Evolutionary conservation across 2,888 invertebrate species (phyloP).

Genomic region (Xanthorhoe designata): DNA sequence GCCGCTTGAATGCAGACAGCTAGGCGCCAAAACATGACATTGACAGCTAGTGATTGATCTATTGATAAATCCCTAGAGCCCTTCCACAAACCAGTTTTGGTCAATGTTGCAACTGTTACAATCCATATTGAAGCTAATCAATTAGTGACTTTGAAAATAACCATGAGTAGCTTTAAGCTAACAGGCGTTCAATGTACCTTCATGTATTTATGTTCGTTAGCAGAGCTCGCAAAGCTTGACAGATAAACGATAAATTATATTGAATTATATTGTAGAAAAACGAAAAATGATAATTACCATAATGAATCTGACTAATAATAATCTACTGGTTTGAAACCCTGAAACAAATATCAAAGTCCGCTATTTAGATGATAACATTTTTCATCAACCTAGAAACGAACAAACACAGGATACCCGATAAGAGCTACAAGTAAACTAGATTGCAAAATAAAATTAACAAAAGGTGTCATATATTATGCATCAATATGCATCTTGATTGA

Average conservation of each 20-base stretch:
- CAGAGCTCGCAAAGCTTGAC: not conserved
- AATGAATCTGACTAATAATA: not conserved
- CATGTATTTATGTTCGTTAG: conserved; percentile 12
- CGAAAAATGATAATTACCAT: not conserved
- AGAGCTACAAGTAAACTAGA: conserved; percentile 46
- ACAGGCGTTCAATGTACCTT: conserved; percentile 13
- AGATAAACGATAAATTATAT: not conserved
- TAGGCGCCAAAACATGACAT: conserved; percentile 70
- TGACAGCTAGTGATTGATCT: conserved; percentile 70
- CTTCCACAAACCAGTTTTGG: conserved; percentile 35
- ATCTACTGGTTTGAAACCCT: not conserved
- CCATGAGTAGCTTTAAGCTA: conserved; percentile 17
- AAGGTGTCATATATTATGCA: conserved; percentile 54
- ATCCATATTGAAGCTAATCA: conserved; percentile 28
- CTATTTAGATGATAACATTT: conserved; percentile 16
- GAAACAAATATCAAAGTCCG: conserved; percentile 7
- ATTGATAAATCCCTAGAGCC: conserved; percentile 50
- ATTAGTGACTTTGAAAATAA: conserved; percentile 25
- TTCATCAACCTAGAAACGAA: conserved; percentile 28
- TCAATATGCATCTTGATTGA: conserved; percentile 79
- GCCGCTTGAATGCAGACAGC: conserved; percentile 65
- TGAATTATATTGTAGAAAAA: too few relatives aligned
- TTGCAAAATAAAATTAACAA: conserved; percentile 61
- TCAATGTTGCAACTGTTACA: conserved; percentile 28
- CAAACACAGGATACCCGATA: conserved; percentile 45